phyloP scores from a whole-genome alignment of 2,888 invertebrate genomes.

The Charanyca ferruginea region DNA sequence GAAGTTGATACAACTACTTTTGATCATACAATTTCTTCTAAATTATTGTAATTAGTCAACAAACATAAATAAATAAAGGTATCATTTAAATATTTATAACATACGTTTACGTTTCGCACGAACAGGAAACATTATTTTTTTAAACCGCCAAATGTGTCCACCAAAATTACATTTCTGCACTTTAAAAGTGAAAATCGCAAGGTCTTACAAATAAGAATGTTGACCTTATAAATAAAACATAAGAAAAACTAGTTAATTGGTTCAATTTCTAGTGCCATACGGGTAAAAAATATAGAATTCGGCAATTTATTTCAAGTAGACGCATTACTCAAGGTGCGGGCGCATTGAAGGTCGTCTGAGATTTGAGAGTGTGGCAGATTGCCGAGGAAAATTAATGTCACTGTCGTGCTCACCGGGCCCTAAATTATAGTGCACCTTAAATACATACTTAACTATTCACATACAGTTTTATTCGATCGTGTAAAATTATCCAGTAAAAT shows the following conservation, averaged over 20 bases:
- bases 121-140: not conserved
- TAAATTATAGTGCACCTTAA: slow-evolving; percentile 33
- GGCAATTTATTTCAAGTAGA: slow-evolving; percentile 55
- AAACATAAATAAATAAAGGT: too few relatives aligned
- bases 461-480: too few relatives aligned
- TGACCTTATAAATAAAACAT: slow-evolving; percentile 38
- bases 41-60: too few relatives aligned
- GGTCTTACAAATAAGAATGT: slow-evolving; percentile 33
- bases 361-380: slow-evolving; percentile 68
- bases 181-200: slow-evolving; percentile 23
- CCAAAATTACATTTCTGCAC: too few relatives aligned
- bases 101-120: not conserved
- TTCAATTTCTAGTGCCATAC: slow-evolving; percentile 29
- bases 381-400: slow-evolving; percentile 58
- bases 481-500: too few relatives aligned
- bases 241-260: slow-evolving; percentile 46
- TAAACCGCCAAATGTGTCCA: too few relatives aligned
- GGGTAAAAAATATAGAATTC: slow-evolving; percentile 49
- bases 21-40: too few relatives aligned
- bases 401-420: slow-evolving; percentile 29
- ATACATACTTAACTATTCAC: not conserved
- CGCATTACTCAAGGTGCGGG: slow-evolving; percentile 52
- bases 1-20: too few relatives aligned
- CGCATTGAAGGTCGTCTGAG: slow-evolving; percentile 52
- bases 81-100: too few relatives aligned